phyloP scores from a whole-genome alignment of 1,140 invertebrate species.

The Sitobion miscanthi region DNA sequence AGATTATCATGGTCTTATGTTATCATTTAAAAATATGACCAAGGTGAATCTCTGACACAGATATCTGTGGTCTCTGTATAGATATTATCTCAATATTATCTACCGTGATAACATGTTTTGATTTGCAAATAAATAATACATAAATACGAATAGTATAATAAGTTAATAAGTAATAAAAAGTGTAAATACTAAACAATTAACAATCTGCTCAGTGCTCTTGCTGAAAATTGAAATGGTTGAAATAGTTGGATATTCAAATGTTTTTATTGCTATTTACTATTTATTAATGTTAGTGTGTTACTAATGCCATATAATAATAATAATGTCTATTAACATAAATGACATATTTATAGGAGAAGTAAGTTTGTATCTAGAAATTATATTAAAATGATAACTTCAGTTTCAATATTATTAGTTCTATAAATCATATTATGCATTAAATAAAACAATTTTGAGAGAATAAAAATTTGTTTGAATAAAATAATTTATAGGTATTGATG shows the following conservation, averaged over 20 bases:
- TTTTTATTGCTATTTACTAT: background rate
- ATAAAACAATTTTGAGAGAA: background rate
- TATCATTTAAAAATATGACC: background rate
- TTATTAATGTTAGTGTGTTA: background rate
- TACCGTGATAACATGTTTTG: background rate
- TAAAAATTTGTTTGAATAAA: too few relatives aligned
- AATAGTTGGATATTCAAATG: background rate
- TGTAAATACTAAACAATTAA: too few relatives aligned
- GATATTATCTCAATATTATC: background rate
- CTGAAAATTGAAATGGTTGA: background rate
- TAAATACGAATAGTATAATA: background rate
- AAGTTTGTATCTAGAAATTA: background rate
- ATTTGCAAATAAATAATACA: background rate
- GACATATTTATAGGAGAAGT: constrained; percentile 56
- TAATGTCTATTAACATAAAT: constrained; percentile 37
- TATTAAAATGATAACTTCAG: background rate
- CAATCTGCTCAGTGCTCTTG: background rate
- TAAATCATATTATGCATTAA: background rate
- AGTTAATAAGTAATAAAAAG: background rate
- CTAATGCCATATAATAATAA: background rate
- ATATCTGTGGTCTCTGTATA: too few relatives aligned
- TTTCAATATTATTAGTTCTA: background rate
- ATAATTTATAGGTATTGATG: too few relatives aligned
- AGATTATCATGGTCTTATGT: constrained; percentile 37
- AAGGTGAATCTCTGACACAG: background rate